These are phyloP conservation scores for Conomelus anceps DNA, from an alignment of 2,888 invertebrate species.

Conservation along the genomic window DNA sequence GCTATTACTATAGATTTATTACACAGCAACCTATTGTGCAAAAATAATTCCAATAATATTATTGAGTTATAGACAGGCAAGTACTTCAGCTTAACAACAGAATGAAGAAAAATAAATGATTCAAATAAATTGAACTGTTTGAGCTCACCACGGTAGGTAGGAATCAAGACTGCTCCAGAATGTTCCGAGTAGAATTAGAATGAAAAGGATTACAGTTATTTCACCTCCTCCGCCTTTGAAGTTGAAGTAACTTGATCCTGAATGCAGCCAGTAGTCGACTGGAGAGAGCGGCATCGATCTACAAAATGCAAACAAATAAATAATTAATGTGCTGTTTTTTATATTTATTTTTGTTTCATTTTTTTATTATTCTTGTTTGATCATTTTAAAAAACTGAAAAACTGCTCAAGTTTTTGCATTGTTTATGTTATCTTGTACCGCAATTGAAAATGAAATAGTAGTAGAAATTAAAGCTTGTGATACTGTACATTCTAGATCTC, in stretches of 20 bases:
- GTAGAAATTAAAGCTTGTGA: too few relatives aligned
- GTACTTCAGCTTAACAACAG: too few relatives aligned
- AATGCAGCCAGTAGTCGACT: constrained; percentile 22
- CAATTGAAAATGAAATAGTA: too few relatives aligned
- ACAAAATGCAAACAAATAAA: neutral
- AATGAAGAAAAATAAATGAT: too few relatives aligned
- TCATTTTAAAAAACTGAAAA: constrained; percentile 2
- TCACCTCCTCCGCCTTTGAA: constrained; percentile 50
- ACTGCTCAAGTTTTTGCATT: too few relatives aligned
- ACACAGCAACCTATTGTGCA: too few relatives aligned
- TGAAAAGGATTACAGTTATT: constrained; percentile 59
- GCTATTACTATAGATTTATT: too few relatives aligned
- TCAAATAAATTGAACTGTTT: too few relatives aligned
- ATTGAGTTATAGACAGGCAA: too few relatives aligned
- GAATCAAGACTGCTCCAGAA: constrained; percentile 77
- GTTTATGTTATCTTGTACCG: too few relatives aligned
- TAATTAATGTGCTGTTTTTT: neutral
- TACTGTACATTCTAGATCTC: too few relatives aligned
- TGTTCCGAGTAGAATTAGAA: constrained; percentile 63
- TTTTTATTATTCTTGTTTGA: neutral
- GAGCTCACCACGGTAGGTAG: constrained; percentile 65
- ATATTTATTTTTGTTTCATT: neutral
- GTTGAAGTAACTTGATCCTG: constrained; percentile 10
- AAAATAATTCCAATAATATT: too few relatives aligned
- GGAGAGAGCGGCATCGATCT: constrained; percentile 21